These are phyloP conservation scores for Villa cingulata DNA, from an alignment of 2,888 invertebrate species.

Conservation along the genomic window DNA sequence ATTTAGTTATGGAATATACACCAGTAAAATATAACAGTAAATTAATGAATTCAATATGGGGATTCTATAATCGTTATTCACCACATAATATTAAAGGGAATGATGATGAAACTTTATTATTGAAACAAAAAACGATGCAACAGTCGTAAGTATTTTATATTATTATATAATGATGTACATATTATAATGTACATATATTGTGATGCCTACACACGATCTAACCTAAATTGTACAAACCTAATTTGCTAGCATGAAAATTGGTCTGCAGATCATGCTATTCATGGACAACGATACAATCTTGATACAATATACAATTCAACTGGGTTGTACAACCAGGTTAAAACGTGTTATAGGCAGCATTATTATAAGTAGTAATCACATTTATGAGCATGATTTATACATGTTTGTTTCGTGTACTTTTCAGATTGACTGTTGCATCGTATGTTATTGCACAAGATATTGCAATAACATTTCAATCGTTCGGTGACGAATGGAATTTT, in stretches of 20 bases:
- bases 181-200: too few relatives aligned
- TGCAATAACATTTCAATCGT: background rate
- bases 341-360: too few relatives aligned
- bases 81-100: conserved; percentile 77
- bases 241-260: too few relatives aligned
- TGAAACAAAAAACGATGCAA: conserved; percentile 18
- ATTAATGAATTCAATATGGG: conserved; percentile 85
- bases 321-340: too few relatives aligned
- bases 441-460: background rate
- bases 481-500: background rate
- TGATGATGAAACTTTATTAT: conserved; percentile 38
- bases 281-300: too few relatives aligned
- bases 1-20: conserved; percentile 48
- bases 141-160: conserved; percentile 22
- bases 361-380: too few relatives aligned
- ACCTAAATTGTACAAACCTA: too few relatives aligned
- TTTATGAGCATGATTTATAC: too few relatives aligned
- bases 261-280: too few relatives aligned
- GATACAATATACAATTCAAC: too few relatives aligned
- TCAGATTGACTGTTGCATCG: background rate
- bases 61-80: conserved; percentile 76
- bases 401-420: background rate
- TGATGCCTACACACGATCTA: too few relatives aligned
- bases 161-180: too few relatives aligned
- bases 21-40: conserved; percentile 72